Evolutionary conservation across 1,140 invertebrate genomes (phyloP).

Genomic region (Camponotus floridanus): DNA sequence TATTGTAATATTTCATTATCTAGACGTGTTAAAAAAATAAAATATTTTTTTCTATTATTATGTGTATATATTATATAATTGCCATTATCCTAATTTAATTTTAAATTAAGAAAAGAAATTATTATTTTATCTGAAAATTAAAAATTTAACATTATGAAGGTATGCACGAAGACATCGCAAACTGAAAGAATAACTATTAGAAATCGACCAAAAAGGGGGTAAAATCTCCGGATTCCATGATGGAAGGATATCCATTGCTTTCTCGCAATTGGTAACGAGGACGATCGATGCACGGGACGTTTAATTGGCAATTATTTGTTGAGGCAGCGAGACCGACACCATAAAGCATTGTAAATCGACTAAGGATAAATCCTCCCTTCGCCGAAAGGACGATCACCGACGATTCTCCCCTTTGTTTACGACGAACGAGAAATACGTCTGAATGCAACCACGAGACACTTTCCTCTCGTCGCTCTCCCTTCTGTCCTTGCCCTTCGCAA

Average conservation of each 20-base stretch:
- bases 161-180: not conserved
- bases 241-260: constrained; percentile 61
- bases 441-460: constrained; percentile 41
- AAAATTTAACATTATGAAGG: too few species aligned
- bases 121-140: not conserved
- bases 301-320: constrained; percentile 84
- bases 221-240: constrained; percentile 39
- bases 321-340: constrained; percentile 79
- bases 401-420: constrained; percentile 20
- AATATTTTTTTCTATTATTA: not conserved
- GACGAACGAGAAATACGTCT: constrained; percentile 66
- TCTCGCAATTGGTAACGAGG: constrained; percentile 69
- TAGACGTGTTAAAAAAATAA: not conserved
- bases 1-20: too few species aligned
- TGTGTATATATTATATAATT: too few species aligned
- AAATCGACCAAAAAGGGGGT: not conserved
- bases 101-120: not conserved
- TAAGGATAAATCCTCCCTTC: constrained; percentile 80
- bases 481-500: not conserved
- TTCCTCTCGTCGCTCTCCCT: constrained; percentile 8
- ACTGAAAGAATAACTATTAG: not conserved
- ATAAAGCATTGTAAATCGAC: constrained; percentile 81
- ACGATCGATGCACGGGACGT: constrained; percentile 77
- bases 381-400: constrained; percentile 56
- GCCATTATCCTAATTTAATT: not conserved